Evolutionary conservation across 2,113 vertebrate genomes (phyloP), one percentile per base, ranked within the genome.

Genomic region (Archocentrus centrarchus): DNA sequence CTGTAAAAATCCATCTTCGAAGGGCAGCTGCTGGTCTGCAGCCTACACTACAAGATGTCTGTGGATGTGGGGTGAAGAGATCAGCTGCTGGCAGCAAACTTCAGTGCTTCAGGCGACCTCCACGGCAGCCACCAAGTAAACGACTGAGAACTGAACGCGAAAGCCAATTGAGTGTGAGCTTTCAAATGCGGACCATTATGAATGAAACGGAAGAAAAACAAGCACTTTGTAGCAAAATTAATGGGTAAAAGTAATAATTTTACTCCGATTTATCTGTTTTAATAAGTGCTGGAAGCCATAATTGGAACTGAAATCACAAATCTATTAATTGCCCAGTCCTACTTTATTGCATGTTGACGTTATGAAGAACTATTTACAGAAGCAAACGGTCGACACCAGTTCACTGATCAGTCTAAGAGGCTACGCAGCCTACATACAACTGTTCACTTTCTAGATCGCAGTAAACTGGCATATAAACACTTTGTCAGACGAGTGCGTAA

Each of bases 121-220:
- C 64, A 70, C 3, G 2, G 66, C 10, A 20, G 44, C 15, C 66
- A 70, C 22, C 27, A 50, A 41, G 18, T 50, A 47, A 20, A 70
- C 1, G 1, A 50, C 15, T 20, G 22, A 50, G 41, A 70, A 44
- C 17, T 24, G 6, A 53, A 53, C 7, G 6, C 15, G 2, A 17
- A 15, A 50, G 47, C 47, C 14, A 20, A 3, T 5, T 20, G 50
- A 18, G 2, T 20, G 15, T 20, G 17, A 53, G 7, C 50, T 18
- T 70, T 50, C 24, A 30, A 68, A 68, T 27, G 41, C 27, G 7
- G 24, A 70, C 64, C 44, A 22, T 68, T 68, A 30, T 0, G 0
- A 70, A 70, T 41, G 17, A 53, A 53, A 70, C 30, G 24, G 24
- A 53, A 70, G 17, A 73, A 73, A 53, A 53, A 27, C 11, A 0